A percentile compares a stretch with the other conserved stretches of the same genome.
Conservation (phyloP, 2,888 invertebrate genomes). For the Dicranocentrus wangi region DNA sequence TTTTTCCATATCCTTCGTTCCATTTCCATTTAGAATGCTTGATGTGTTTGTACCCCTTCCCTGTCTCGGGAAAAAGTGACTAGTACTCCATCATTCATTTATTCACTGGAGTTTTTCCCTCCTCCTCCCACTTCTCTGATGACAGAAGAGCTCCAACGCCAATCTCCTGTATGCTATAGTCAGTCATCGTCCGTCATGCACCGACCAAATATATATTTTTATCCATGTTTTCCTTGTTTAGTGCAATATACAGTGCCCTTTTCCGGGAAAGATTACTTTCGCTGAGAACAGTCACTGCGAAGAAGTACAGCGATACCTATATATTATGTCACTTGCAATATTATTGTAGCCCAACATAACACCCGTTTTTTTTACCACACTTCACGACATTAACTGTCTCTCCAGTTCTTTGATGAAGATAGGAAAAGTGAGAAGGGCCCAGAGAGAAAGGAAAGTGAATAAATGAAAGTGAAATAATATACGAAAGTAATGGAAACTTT, state of each 20-base stretch:
- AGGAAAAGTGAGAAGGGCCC: not conserved
- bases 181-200: conserved; percentile 1
- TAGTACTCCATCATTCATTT: conserved; percentile 46
- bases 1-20: not conserved
- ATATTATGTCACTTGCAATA: no score
- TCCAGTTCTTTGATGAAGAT: conserved; percentile 9
- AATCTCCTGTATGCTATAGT: no score
- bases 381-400: not conserved
- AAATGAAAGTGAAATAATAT: conserved; percentile 11
- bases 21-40: not conserved
- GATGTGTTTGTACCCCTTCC: not conserved
- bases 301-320: no score
- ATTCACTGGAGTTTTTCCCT: conserved; percentile 28
- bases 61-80: not conserved
- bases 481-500: conserved; percentile 14
- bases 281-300: no score
- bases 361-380: no score
- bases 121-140: conserved; percentile 9
- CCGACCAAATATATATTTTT: no score
- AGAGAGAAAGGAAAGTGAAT: conserved; percentile 7
- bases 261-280: no score
- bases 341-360: no score
- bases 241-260: no score
- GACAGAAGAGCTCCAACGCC: not conserved
- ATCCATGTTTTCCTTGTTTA: no score